Evolutionary conservation across 2,113 vertebrate species (phyloP).

Genomic region (Steatornis caripensis): DNA sequence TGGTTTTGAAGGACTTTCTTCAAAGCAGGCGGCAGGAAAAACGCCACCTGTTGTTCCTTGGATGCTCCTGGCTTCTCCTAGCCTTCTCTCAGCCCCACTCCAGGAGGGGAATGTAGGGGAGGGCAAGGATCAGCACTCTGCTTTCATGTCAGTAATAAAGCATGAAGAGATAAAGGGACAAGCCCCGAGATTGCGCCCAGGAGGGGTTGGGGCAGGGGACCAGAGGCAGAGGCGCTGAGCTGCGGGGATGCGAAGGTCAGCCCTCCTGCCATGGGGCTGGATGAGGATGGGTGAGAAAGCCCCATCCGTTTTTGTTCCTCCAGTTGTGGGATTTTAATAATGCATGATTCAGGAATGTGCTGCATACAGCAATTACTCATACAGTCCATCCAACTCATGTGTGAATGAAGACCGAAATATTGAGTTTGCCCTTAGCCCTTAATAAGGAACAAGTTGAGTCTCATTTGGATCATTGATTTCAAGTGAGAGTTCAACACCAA

Average conservation of each 20-base stretch:
- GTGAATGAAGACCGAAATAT: not conserved
- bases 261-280: not conserved
- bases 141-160: not conserved
- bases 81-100: not conserved
- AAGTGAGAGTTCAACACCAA: not conserved
- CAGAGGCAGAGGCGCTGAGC: not conserved
- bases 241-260: not conserved
- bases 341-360: not conserved
- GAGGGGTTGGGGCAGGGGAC: not conserved
- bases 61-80: not conserved
- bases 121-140: not conserved
- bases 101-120: not conserved
- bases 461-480: slow-evolving; percentile 17
- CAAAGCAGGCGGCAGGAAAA: not conserved
- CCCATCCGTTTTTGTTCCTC: not conserved
- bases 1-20: not conserved
- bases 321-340: not conserved
- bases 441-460: not conserved
- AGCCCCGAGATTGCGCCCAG: not conserved
- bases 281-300: not conserved
- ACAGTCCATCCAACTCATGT: not conserved
- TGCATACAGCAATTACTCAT: not conserved
- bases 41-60: not conserved
- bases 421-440: not conserved
- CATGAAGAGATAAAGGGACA: not conserved